Evolutionary conservation across 2,888 invertebrate species (phyloP).

Genomic region (Aproaerema taeniolella): DNA sequence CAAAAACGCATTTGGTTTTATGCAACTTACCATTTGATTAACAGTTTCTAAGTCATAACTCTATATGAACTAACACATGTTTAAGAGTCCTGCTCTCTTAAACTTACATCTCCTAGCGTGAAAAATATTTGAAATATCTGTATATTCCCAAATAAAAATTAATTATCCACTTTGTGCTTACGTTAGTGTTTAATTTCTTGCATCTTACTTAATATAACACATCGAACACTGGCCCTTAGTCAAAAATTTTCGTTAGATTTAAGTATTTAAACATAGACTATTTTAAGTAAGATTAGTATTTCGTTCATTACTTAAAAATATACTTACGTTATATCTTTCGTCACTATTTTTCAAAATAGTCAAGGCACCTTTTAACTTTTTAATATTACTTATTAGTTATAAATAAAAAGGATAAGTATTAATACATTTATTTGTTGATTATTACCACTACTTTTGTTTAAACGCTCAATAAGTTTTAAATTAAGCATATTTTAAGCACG

Average conservation of each 20-base stretch:
- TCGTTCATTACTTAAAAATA: constrained; percentile 23
- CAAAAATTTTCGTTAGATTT: constrained; percentile 64
- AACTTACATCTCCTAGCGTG: too few species aligned
- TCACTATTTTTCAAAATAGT: constrained; percentile 23
- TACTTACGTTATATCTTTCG: constrained; percentile 11
- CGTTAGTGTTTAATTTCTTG: constrained; percentile 27
- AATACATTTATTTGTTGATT: constrained; percentile 23
- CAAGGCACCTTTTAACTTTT: constrained; percentile 39
- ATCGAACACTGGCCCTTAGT: constrained; percentile 70
- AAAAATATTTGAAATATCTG: constrained; percentile 18
- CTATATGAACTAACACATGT: too few species aligned
- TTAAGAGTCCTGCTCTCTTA: too few species aligned
- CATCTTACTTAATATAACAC: constrained; percentile 33
- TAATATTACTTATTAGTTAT: constrained; percentile 17
- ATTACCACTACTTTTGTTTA: constrained; percentile 15
- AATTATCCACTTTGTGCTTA: constrained; percentile 37
- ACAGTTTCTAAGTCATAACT: too few species aligned
- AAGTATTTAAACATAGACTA: constrained; percentile 54
- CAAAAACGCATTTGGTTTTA: too few species aligned
- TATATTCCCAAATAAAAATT: constrained; percentile 15
- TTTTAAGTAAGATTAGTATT: constrained; percentile 29
- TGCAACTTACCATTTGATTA: too few species aligned
- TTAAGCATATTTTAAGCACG: constrained; percentile 16
- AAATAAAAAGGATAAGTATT: constrained; percentile 26
- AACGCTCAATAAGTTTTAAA: constrained; percentile 36